Evolutionary conservation across 2,797 vertebrate genomes (phyloP).

Genomic region (Mus spretus): DNA sequence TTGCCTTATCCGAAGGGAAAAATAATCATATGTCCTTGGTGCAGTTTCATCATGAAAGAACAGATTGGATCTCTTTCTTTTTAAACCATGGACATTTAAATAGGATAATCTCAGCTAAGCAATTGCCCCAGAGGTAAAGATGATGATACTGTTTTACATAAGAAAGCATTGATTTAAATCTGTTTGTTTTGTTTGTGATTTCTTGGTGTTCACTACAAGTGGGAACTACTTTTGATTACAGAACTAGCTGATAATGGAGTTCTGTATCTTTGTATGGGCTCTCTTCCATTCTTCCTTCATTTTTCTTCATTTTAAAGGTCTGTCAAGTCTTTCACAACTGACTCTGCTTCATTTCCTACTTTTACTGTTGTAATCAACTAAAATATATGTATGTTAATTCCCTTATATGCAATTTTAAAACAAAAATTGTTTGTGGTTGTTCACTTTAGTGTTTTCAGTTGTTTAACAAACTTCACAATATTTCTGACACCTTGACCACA

Average conservation of each 20-base stretch:
- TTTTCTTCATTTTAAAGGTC: background rate
- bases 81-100: constrained; percentile 82
- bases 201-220: constrained; percentile 46
- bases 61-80: constrained; percentile 66
- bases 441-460: background rate
- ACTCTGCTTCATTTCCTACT: background rate
- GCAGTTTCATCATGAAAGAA: constrained; percentile 75
- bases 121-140: constrained; percentile 77
- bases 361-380: background rate
- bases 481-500: background rate
- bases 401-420: background rate
- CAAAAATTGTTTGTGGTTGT: background rate
- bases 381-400: background rate
- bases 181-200: constrained; percentile 72
- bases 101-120: constrained; percentile 84
- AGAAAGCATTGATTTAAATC: constrained; percentile 77
- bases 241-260: background rate
- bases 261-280: background rate
- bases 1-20: constrained; percentile 75
- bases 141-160: constrained; percentile 74
- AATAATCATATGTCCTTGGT: constrained; percentile 67
- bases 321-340: background rate
- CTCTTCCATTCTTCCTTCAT: background rate
- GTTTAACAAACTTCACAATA: background rate
- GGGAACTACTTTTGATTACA: constrained; percentile 28